phyloP scores from a whole-genome alignment of 2,113 vertebrate species.

The Burhinus bistriatus region DNA sequence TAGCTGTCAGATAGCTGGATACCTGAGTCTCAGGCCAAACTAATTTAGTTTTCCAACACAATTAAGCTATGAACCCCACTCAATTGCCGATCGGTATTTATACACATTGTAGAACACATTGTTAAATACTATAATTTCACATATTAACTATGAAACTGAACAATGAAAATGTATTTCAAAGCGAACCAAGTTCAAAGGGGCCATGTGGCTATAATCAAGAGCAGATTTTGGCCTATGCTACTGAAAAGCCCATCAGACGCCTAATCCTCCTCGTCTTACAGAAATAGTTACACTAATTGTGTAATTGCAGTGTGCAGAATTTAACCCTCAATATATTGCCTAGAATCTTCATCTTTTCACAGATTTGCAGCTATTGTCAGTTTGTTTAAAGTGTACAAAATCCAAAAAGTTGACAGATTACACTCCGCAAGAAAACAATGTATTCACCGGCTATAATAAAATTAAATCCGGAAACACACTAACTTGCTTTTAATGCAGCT shows the following conservation, averaged over 20 bases:
- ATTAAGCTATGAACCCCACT: background rate
- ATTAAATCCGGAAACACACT: background rate
- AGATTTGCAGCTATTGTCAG: background rate
- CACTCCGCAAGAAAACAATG: background rate
- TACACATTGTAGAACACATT: background rate
- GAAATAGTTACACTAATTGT: constrained; percentile 45
- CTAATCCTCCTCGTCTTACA: constrained; percentile 47
- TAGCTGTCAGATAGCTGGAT: constrained; percentile 57
- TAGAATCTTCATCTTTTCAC: background rate
- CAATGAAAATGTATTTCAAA: background rate
- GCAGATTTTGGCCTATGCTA: constrained; percentile 22
- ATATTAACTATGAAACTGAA: background rate
- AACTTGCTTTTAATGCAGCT: background rate
- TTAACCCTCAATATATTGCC: background rate
- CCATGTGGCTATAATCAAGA: constrained; percentile 18
- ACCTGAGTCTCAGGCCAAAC: constrained; percentile 37
- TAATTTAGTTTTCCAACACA: background rate
- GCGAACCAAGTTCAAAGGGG: background rate
- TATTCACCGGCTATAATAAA: background rate
- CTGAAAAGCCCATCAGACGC: constrained; percentile 33
- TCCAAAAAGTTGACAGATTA: background rate
- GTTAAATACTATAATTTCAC: background rate
- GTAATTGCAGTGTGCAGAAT: background rate
- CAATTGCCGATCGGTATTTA: background rate
- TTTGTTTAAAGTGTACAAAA: background rate